Evolutionary conservation across 1,140 invertebrate genomes (phyloP), one percentile per base, ranked within the genome.

Genomic region (Lordiphosa mommai): DNA sequence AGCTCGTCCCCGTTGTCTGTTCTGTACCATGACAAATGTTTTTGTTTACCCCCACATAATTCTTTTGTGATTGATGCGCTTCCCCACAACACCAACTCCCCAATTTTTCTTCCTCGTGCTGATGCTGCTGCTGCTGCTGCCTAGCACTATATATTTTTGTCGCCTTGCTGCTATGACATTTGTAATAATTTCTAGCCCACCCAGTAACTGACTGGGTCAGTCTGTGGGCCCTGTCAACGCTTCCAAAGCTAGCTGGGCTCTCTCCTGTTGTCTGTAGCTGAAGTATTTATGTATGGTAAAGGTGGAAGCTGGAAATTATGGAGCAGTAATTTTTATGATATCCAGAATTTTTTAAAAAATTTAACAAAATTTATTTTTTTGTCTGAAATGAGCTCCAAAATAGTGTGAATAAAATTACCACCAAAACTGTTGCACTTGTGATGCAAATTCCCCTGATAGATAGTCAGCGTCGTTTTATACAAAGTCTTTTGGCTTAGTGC

Each of bases 1-100:
- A 43, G 6, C 29, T 57, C 37, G 32, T 52, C 30, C 30, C 52
- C 50, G 41, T 38, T 67, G 52, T 68, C 41, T 70, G 70, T 58
- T 36, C 72, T 65, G 67, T 61, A 61, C 61, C 64, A 84, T 84
- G 77, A 84, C 77, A 84, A 84, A 84, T 84, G 77, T 74, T 84
- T 84, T 84, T 84, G 77, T 84, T 84, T 84, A 84, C 77, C 77
- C 77, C 72, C 84, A 84, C 77, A 84, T 84, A 84, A 84, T 84
- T 84, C 77, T 84, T 84, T 72, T 84, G 77, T 84, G 77, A 84
- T 84, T 84, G 77, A 84, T 84, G 77, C 74, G 56, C 13, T 38
- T 17, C 14, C 23, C 50, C 30, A 55, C 37, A 8, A 17, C 38
- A 17, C 40, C 61, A 52, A 47, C 16, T 47, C 41, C 13, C 36